Evolutionary conservation across 2,797 vertebrate species (phyloP), one percentile per base, ranked within the genome.

Genomic region (Neomorphus geoffroyi): DNA sequence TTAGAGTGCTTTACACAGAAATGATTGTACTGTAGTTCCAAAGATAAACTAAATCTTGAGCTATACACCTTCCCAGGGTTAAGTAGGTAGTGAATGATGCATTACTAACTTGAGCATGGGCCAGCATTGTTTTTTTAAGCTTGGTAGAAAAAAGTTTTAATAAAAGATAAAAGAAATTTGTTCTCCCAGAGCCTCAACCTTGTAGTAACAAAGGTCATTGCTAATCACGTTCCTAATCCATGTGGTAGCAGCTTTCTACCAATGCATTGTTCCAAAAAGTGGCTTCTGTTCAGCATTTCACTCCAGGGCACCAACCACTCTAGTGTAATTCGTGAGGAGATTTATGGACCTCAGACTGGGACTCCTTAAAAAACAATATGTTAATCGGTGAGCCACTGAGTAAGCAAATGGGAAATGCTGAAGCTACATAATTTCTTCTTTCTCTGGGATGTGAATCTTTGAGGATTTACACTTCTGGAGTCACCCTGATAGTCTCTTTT

Each of bases 301-400:
- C 45, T 83, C 18, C 70, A 91, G 89, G 69, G 62, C 72, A 84
- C 65, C 57, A 83, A 43, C 18, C 87, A 86, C 75, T 61, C 17
- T n/a, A 51, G 30, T 64, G 41, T 62, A 75, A 90, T 64, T 45
- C 37, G 2, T 57, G 50, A 73, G 62, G 66, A 89, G 77, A 93
- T 95, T 93, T 96, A 95, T 72, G 81, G 50, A 91, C 58, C 61
- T 88, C 77, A 51, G 32, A 88, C 87, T 58, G 72, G 46, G 69
- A 58, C n/a, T 86, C 30, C 53, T 87, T 83, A 91, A 88, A 91
- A 81, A 80, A 10, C 33, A 53, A 33, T 18, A 58, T 56, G 30
- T 80, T 95, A 93, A 92, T 93, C 77, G 80, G 33, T 4, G 13
- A 88, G 27, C 12, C 66, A 83, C 75, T 80, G 73, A 78, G 65